A percentile compares a stretch with the other conserved stretches of the same genome.
Conservation (phyloP, 2,113 vertebrate genomes). For the Agapornis roseicollis region DNA sequence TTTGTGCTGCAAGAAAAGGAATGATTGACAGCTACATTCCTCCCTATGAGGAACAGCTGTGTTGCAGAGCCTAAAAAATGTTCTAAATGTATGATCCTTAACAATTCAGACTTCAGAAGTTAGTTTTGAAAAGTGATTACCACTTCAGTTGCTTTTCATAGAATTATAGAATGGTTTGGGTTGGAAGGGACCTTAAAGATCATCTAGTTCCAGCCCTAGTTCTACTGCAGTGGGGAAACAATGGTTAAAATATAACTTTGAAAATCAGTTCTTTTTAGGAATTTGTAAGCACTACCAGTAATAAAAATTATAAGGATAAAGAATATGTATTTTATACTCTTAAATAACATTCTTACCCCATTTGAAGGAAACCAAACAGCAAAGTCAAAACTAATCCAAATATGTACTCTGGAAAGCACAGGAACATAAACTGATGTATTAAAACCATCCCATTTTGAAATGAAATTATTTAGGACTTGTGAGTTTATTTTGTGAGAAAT, state of each 20-base stretch:
- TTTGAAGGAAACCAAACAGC: not conserved
- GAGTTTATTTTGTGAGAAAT: not conserved
- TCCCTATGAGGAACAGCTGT: not conserved
- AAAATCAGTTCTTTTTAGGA: not conserved
- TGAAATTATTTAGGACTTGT: not conserved
- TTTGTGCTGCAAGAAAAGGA: slow-evolving; percentile 28
- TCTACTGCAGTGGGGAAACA: not conserved
- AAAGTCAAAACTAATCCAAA: not conserved
- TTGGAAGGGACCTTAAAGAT: not conserved
- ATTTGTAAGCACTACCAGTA: not conserved
- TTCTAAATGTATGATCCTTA: slow-evolving; percentile 22
- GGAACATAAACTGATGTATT: not conserved
- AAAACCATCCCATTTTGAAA: not conserved
- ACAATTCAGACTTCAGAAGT: not conserved
- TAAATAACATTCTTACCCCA: not conserved
- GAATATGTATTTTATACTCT: not conserved
- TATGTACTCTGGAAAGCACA: not conserved
- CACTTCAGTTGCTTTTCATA: not conserved
- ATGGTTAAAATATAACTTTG: not conserved
- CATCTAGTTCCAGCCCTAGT: not conserved
- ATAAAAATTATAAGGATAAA: not conserved
- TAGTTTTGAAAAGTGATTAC: slow-evolving; percentile 13
- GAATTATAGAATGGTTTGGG: not conserved
- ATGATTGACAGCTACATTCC: slow-evolving; percentile 49
- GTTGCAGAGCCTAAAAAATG: not conserved